Conservation (phyloP, 2,888 invertebrate genomes). For the Sarcophaga caerulescens region DNA sequence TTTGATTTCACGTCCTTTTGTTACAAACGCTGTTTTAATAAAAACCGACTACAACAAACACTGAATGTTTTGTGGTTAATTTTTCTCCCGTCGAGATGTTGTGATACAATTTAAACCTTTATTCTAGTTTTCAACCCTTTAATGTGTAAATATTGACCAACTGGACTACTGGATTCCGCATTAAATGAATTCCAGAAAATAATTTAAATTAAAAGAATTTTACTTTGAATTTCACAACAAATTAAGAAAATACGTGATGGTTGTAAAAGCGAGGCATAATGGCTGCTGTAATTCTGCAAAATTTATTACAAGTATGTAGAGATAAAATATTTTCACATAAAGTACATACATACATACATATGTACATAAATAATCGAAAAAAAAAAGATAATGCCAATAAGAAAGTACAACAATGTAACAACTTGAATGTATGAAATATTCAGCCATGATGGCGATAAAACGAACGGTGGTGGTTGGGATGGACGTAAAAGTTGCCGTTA, state of each 20-base stretch:
- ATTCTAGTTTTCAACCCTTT: background rate
- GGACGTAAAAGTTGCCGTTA: constrained; percentile 5
- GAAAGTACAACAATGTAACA: background rate
- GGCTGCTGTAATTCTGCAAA: background rate
- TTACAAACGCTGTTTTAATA: background rate
- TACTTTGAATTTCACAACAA: background rate
- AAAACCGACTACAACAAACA: constrained; percentile 2
- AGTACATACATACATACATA: background rate
- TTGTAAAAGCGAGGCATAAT: background rate
- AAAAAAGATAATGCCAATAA: too few relatives aligned
- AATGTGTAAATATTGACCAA: constrained; percentile 23
- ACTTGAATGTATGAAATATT: background rate
- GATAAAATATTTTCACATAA: constrained; percentile 17
- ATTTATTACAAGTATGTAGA: background rate
- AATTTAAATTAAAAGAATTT: background rate
- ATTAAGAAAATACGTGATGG: background rate
- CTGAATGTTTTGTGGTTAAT: background rate
- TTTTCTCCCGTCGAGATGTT: background rate
- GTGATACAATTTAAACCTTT: background rate
- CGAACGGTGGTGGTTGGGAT: constrained; percentile 32
- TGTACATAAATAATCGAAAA: too few relatives aligned
- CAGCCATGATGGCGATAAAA: constrained; percentile 12
- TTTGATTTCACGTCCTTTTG: constrained; percentile 30
- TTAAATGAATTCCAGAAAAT: background rate
- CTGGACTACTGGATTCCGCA: constrained; percentile 2